Evolutionary conservation across 1,140 invertebrate genomes (phyloP).

Genomic region (Spodoptera frugiperda): DNA sequence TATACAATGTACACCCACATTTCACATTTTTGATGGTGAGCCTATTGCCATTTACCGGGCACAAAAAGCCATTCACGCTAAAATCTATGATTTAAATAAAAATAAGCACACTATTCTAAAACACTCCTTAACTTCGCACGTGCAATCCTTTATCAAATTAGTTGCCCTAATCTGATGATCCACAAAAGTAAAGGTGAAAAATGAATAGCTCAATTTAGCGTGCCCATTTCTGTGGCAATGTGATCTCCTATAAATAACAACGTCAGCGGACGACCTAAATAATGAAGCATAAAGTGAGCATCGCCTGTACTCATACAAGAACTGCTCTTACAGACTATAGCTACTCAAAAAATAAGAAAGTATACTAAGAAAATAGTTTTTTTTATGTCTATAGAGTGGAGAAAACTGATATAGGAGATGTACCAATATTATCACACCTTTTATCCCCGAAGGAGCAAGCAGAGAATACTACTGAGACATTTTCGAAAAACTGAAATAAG

Average conservation of each 20-base stretch:
- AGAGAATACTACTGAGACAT: no score
- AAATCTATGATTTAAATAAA: no score
- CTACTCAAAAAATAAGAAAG: not conserved
- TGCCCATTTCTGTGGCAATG: constrained; percentile 3
- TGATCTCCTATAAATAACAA: constrained; percentile 52
- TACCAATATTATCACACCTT: no score
- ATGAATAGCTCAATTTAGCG: constrained; percentile 4
- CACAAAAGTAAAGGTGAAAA: not conserved
- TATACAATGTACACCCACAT: no score
- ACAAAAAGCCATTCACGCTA: no score
- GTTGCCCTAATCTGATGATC: not conserved
- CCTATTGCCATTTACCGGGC: no score
- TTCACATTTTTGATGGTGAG: no score
- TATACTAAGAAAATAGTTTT: no score
- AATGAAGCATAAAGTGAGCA: constrained; percentile 62
- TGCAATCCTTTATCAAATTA: not conserved
- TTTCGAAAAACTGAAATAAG: no score
- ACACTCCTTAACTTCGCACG: not conserved
- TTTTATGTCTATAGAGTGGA: no score
- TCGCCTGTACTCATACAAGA: constrained; percentile 40
- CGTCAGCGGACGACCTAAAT: constrained; percentile 63
- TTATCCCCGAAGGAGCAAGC: no score
- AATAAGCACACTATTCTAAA: not conserved
- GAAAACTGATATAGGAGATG: no score
- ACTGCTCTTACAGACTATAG: constrained; percentile 42